These are phyloP conservation scores for Polydrusus pterygomalis DNA, from an alignment of 2,888 invertebrate species.

Conservation along the genomic window DNA sequence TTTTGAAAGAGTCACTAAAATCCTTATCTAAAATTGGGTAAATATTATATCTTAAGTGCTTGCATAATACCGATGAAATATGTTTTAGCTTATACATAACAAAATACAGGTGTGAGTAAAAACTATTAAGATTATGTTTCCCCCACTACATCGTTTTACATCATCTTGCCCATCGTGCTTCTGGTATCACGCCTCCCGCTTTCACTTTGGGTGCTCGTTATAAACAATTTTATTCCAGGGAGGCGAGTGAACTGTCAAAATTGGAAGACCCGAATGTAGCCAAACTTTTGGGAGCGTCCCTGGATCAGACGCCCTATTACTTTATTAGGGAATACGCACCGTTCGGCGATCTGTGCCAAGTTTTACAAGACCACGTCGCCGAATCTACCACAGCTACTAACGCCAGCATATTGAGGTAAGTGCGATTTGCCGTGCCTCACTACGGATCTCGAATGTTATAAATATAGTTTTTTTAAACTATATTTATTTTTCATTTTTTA, in stretches of 20 bases:
- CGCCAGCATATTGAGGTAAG: slow-evolving; percentile 82
- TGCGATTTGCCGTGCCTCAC: neutral
- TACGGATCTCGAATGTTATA: too few species aligned
- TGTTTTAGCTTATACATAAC: too few species aligned
- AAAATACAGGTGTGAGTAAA: too few species aligned
- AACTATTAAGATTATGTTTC: too few species aligned
- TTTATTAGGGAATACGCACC: slow-evolving; percentile 86
- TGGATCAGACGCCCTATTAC: slow-evolving; percentile 83
- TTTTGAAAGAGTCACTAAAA: neutral
- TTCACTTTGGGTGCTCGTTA: too few species aligned
- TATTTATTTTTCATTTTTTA: too few species aligned
- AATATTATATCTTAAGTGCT: neutral
- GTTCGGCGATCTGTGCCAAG: slow-evolving; percentile 89
- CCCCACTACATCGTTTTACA: too few species aligned
- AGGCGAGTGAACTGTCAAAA: slow-evolving; percentile 81
- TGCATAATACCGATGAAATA: too few species aligned
- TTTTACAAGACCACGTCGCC: slow-evolving; percentile 86
- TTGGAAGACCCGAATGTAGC: slow-evolving; percentile 84
- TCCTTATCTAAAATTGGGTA: slow-evolving; percentile 17
- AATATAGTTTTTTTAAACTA: too few species aligned
- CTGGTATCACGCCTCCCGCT: too few species aligned
- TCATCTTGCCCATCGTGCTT: too few species aligned
- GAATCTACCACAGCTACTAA: slow-evolving; percentile 79
- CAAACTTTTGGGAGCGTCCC: slow-evolving; percentile 82
- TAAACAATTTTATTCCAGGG: slow-evolving; percentile 64